A percentile compares a stretch with the other conserved stretches of the same genome.
Evolutionary conservation across 1,140 invertebrate species (phyloP).

Genomic region (Micrasema longulum): DNA sequence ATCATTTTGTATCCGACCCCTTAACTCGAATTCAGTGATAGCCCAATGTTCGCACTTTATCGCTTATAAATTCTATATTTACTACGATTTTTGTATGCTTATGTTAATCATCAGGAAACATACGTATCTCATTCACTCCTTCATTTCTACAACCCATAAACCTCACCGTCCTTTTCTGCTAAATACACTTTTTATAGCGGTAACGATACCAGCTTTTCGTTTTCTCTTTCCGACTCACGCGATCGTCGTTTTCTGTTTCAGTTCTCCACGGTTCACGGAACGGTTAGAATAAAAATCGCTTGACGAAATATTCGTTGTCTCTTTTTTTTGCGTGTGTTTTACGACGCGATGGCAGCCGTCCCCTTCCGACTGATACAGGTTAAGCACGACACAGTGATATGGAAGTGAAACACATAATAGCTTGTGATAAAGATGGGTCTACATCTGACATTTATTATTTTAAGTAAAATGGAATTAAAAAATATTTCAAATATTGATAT

Average conservation of each 20-base stretch:
- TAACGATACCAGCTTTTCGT: slow-evolving; percentile 14
- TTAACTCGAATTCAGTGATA: too few relatives aligned
- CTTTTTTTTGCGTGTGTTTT: background rate
- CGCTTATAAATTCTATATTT: slow-evolving; percentile 33
- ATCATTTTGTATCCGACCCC: too few relatives aligned
- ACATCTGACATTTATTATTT: slow-evolving; percentile 3
- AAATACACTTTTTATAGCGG: slow-evolving; percentile 28
- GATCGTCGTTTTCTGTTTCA: background rate
- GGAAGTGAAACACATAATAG: slow-evolving; percentile 16
- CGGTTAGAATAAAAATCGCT: slow-evolving; percentile 1
- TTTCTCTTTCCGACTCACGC: background rate
- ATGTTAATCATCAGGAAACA: slow-evolving; percentile 17
- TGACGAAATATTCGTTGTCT: background rate
- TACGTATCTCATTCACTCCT: background rate
- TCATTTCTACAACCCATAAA: background rate
- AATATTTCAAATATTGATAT: too few relatives aligned
- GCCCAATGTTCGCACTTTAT: slow-evolving; percentile 22
- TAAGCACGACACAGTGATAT: slow-evolving; percentile 15
- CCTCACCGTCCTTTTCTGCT: slow-evolving; percentile 4
- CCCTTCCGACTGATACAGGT: background rate
- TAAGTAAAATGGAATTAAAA: background rate
- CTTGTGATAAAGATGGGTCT: slow-evolving; percentile 2
- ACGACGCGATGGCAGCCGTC: background rate
- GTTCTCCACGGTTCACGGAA: slow-evolving; percentile 10
- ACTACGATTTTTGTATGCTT: slow-evolving; percentile 26